Percentiles rank a stretch among this genome's conserved stretches.
phyloP scores from a whole-genome alignment of 1,140 invertebrate species.

The Drosophila punjabiensis region DNA sequence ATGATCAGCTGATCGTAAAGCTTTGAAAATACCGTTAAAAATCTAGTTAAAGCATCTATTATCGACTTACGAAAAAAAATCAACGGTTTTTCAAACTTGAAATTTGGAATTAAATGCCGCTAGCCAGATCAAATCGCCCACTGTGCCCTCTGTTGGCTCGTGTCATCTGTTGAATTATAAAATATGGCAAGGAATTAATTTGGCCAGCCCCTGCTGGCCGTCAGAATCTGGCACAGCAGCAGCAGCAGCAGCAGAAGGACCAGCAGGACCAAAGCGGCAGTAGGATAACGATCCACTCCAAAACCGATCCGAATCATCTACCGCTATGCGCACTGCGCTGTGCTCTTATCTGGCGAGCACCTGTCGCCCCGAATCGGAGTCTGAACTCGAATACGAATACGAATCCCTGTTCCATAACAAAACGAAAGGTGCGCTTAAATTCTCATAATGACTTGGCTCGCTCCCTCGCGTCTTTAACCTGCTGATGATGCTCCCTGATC shows the following conservation, averaged over 20 bases:
- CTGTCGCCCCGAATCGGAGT: slow-evolving; percentile 59
- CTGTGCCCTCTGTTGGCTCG: slow-evolving; percentile 69
- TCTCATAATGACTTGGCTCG: slow-evolving; percentile 79
- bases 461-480: slow-evolving; percentile 55
- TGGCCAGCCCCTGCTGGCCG: slow-evolving; percentile 53
- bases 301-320: slow-evolving; percentile 60
- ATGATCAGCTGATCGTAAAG: no score
- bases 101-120: no score
- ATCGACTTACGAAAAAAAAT: no score
- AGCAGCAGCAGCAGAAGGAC: slow-evolving; percentile 54
- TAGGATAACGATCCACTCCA: slow-evolving; percentile 48
- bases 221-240: slow-evolving; percentile 79
- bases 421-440: slow-evolving; percentile 84
- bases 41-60: no score
- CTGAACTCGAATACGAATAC: slow-evolving; percentile 33
- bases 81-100: no score
- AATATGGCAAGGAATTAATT: slow-evolving; percentile 85
- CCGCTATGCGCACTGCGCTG: slow-evolving; percentile 59
- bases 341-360: slow-evolving; percentile 71
- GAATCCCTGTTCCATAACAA: slow-evolving; percentile 50
- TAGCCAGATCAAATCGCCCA: no score
- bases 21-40: no score
- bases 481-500: slow-evolving; percentile 31
- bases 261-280: slow-evolving; percentile 23
- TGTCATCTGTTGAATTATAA: slow-evolving; percentile 85